Evolutionary conservation across 2,113 vertebrate genomes (phyloP), one percentile per base, ranked within the genome.

Genomic region (Lasiurus cinereus): DNA sequence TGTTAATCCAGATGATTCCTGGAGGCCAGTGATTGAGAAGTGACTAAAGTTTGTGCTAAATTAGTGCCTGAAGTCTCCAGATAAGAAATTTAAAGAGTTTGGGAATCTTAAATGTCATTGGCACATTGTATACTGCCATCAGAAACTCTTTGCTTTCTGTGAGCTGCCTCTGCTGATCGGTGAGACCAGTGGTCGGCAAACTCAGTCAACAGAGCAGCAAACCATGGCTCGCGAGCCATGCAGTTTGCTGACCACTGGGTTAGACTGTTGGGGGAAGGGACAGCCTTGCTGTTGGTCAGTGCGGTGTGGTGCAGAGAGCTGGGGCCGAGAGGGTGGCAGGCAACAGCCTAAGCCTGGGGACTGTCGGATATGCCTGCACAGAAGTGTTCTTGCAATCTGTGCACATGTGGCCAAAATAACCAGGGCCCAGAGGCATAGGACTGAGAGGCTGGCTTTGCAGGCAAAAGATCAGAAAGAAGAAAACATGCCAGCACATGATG

Each of bases 81-180:
- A 36, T 1, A 19, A 2, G 48, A 86, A 87, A 31, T 10, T 80
- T 80, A 4, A 82, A 87, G 62, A 52, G 27, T 50, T 50, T 7
- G 36, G 19, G n/a, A 79, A 33, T 54, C 83, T 22, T 54, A 76
- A 19, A 73, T 67, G 29, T 14, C 36, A 8, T 4, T 3, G 1
- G 31, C 0, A 0, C 73, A 0, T 62, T 62, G 59, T 62, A 62
- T 24, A 27, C 21, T 22, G 24, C 56, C 3, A 3, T 0, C 33
- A 76, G 84, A 66, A 52, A 69, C 93, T 69, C 29, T 80, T n/a
- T 90, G 79, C 56, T 94, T 93, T 78, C 33, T 19, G 2, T 12
- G 48, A n/a, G 19, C 4, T n/a, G 29, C 66, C 15, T 50, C 0
- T 1, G 84, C 31, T 69, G 33, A 73, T 48, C 67, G 62, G 8